Evolutionary conservation across 2,797 vertebrate genomes (phyloP).

Genomic region (Ceryle rudis): DNA sequence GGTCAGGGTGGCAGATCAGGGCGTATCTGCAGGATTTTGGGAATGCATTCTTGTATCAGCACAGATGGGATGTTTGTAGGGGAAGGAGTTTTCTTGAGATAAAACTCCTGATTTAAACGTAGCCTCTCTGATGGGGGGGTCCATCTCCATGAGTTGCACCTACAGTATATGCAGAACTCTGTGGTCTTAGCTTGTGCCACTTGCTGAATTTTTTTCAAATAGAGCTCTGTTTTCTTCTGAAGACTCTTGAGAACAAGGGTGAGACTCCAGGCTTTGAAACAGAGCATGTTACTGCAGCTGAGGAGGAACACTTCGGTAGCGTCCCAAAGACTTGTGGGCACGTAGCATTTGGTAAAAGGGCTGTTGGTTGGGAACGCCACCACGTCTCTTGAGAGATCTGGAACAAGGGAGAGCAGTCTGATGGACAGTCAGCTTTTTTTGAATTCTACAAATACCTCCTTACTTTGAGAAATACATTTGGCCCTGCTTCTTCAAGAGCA

Average conservation of each 20-base stretch:
- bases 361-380: neutral
- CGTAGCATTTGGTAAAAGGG: neutral
- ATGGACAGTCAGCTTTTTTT: neutral
- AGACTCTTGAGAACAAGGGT: neutral
- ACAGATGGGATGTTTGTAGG: rapidly evolving
- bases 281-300: neutral
- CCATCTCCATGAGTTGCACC: neutral
- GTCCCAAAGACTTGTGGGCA: rapidly evolving
- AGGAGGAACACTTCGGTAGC: too few relatives aligned
- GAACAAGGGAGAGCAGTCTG: neutral
- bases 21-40: neutral
- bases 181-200: neutral
- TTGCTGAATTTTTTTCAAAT: neutral
- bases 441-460: rapidly evolving
- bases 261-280: neutral
- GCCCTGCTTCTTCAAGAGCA: neutral
- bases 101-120: neutral
- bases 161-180: rapidly evolving
- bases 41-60: neutral
- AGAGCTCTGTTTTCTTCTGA: neutral
- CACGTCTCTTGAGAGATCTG: neutral
- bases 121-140: neutral
- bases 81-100: neutral
- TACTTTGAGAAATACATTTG: neutral
- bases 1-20: neutral